phyloP scores from a whole-genome alignment of 1,140 invertebrate species.

The Protaetia brevitarsis region DNA sequence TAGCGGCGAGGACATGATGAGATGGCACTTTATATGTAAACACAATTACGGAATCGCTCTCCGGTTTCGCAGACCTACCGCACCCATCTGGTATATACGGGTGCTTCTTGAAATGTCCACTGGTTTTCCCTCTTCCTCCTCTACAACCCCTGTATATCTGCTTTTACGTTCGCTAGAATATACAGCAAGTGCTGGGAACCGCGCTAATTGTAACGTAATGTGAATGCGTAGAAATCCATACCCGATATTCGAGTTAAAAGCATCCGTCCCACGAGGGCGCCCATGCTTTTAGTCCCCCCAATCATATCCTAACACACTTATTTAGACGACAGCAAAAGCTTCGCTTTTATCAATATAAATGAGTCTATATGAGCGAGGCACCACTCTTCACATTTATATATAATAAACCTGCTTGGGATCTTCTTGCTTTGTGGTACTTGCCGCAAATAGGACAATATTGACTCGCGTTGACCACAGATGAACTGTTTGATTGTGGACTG shows the following conservation, averaged over 20 bases:
- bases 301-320: not conserved
- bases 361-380: not conserved
- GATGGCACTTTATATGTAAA: not conserved
- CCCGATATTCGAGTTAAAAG: constrained; percentile 5
- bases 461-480: too few relatives aligned
- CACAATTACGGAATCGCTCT: not conserved
- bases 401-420: too few relatives aligned
- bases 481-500: too few relatives aligned
- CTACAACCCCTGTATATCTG: not conserved
- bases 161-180: too few relatives aligned
- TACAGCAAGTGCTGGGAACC: not conserved
- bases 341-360: constrained; percentile 1
- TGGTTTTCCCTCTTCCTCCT: not conserved
- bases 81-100: not conserved
- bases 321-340: not conserved
- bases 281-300: constrained; percentile 9
- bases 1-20: too few relatives aligned
- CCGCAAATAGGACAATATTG: too few relatives aligned
- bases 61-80: too few relatives aligned
- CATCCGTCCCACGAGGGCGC: not conserved
- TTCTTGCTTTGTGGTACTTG: too few relatives aligned
- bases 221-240: constrained; percentile 2
- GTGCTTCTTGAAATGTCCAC: not conserved
- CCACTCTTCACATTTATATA: too few relatives aligned
- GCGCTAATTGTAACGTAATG: constrained; percentile 1